Evolutionary conservation across 1,140 invertebrate genomes (phyloP).

Genomic region (Drosophila erecta): DNA sequence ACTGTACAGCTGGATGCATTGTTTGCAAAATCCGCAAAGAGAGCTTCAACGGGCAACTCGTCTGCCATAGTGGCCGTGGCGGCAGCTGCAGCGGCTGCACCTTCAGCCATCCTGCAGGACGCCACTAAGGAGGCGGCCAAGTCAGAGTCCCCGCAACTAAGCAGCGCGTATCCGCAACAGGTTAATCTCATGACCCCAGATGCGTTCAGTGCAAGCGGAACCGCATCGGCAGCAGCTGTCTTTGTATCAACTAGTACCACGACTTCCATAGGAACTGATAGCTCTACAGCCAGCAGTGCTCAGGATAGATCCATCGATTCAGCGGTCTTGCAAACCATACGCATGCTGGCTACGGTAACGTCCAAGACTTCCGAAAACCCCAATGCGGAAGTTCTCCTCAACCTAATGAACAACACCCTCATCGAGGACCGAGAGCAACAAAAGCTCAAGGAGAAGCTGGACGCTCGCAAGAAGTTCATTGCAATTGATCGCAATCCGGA

Average conservation of each 20-base stretch:
- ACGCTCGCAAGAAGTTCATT: slow-evolving; percentile 75
- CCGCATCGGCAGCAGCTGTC: slow-evolving; percentile 34
- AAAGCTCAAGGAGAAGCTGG: slow-evolving; percentile 71
- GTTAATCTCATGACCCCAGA: slow-evolving; percentile 92
- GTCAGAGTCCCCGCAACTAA: slow-evolving; percentile 66
- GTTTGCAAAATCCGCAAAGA: slow-evolving; percentile 58
- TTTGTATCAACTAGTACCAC: slow-evolving; percentile 39
- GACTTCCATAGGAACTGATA: slow-evolving; percentile 30
- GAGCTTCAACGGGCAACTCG: slow-evolving; percentile 36
- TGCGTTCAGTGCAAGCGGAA: slow-evolving; percentile 89
- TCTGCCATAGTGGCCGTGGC: slow-evolving; percentile 71
- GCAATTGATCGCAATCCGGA: slow-evolving; percentile 75
- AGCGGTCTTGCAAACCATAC: slow-evolving; percentile 77
- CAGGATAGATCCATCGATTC: slow-evolving; percentile 64
- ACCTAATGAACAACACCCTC: slow-evolving; percentile 78
- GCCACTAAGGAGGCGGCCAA: slow-evolving; percentile 22
- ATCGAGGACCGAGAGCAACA: slow-evolving; percentile 82
- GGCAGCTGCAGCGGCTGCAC: slow-evolving; percentile 63
- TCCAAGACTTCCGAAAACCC: slow-evolving; percentile 53
- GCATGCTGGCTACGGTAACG: slow-evolving; percentile 79
- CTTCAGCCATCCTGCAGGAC: slow-evolving; percentile 52
- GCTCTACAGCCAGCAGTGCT: background rate
- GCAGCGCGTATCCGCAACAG: slow-evolving; percentile 85
- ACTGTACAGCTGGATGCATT: slow-evolving; percentile 52
- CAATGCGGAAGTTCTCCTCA: slow-evolving; percentile 64